Conservation (phyloP, 2,888 invertebrate species). For the Epirrhoe tristata region DNA sequence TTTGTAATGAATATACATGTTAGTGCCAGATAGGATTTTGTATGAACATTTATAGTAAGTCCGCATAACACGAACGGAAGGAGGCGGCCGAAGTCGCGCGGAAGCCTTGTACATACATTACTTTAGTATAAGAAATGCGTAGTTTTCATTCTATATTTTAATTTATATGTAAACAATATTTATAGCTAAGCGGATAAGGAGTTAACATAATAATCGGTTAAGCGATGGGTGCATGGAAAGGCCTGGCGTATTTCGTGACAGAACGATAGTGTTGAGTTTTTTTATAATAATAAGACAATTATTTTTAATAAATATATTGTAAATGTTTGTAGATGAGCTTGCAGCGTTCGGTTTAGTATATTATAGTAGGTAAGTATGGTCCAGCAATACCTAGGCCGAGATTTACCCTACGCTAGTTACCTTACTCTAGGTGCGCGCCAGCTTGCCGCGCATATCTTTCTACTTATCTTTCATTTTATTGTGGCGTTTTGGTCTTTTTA, state of each 20-base stretch:
- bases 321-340: slow-evolving; percentile 75
- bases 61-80: slow-evolving; percentile 46
- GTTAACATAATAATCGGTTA: slow-evolving; percentile 68
- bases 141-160: slow-evolving; percentile 83
- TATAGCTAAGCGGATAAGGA: slow-evolving; percentile 76
- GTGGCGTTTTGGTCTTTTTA: slow-evolving; percentile 18
- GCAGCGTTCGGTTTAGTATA: slow-evolving; percentile 72
- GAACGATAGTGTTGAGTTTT: slow-evolving; percentile 42
- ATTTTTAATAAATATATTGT: slow-evolving; percentile 65
- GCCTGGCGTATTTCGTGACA: slow-evolving; percentile 58
- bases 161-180: slow-evolving; percentile 83
- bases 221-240: slow-evolving; percentile 55
- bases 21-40: slow-evolving; percentile 84
- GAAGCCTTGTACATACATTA: slow-evolving; percentile 83
- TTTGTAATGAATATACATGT: slow-evolving; percentile 84
- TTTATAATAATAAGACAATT: slow-evolving; percentile 62
- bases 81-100: slow-evolving; percentile 56
- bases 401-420: slow-evolving; percentile 69
- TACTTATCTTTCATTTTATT: slow-evolving; percentile 46
- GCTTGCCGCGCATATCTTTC: slow-evolving; percentile 47
- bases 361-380: slow-evolving; percentile 50
- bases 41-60: slow-evolving; percentile 75
- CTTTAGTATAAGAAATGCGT: slow-evolving; percentile 78
- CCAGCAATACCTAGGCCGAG: slow-evolving; percentile 43
- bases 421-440: slow-evolving; percentile 39